Base-by-base conservation (phyloP, 2,797 vertebrate genomes). In the Apogon talboti region DNA sequence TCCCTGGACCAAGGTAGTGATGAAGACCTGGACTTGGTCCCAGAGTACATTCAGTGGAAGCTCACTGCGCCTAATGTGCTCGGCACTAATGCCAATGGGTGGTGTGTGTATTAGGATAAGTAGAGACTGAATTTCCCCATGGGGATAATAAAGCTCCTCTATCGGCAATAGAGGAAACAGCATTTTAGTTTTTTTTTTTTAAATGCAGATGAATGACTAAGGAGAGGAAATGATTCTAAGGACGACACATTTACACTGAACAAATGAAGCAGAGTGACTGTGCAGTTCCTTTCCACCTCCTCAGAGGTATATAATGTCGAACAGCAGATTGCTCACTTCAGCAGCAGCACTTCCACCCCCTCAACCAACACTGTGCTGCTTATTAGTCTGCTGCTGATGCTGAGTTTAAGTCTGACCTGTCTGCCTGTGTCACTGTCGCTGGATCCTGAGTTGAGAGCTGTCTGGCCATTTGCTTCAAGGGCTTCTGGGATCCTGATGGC, bases 401-500 rank as follows among this genome's bases (percentile, higher is more conserved):
- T 48, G 49, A 40, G 53, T 7, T 50, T 18, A 41, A 42, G 51
- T 48, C 79, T 91, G 66, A 94, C 93, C 92, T 91, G 93, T 66
- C 88, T 91, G 75, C 78, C 66, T 35, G 85, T 55, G 21, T 90
- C 91, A 79, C 92, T 71, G 66, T 93, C 93, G 18, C 68, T 90
- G 79, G 93, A 94, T 49, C 96, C 88, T 78, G 91, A 93, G 62
- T 89, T 76, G 55, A 87, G 80, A 41, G 92, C 72, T 43, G 94
- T 94, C 71, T 95, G 89, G 4, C 94, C 92, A n/a, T 87, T 86
- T n/a, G 93, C 82, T 86, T 98, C 96, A 2, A 92, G 89, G 1
- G 77, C 83, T 47, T 91, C 96, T 77, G 91, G 95, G 93, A 96
- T 92, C 86, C 96, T 94, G 87, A 96, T 92, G 76, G 96, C 94